Evolutionary conservation across 2,888 invertebrate genomes (phyloP), one percentile per base, ranked within the genome.

Genomic region (Leptinotarsa juncta): DNA sequence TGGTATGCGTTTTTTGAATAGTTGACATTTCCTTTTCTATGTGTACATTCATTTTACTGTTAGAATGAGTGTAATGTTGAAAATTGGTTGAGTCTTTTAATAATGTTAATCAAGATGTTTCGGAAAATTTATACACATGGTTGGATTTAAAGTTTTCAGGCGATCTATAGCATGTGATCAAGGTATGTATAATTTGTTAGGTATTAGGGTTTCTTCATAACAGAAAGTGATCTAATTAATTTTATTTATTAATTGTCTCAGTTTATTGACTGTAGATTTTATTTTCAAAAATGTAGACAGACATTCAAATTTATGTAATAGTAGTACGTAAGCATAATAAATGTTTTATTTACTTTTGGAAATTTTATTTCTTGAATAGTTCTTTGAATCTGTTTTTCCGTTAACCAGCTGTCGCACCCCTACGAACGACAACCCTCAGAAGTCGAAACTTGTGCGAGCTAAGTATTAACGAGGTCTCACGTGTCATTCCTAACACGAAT

Each of bases 261-360:
- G 42, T 70, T 74, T 74, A 62, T 71, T 67, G 26, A 70, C 70
- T 72, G 16, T 26, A 62, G 60, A 60, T 26, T 50, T 20, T 74
- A 53, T 65, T 73, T 66, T 50, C 26, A 62, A 70, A 32, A 74
- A 51, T 51, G 53, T 67, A 70, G 32, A 26, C 62, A 32, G 48
- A 50, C 53, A 67, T 71, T 18, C 51, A 20, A 60, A 68, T 55
- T 65, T 66, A 67, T 71, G 71, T 71, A 71, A 55, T 57, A 20
- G 51, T 68, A 71, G 65, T 50, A 65, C 55, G 12, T 70, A 70
- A 70, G 65, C n/a, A 14, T 53, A 71, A 66, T 66, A 71, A 71
- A 71, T 51, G 62, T 57, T 67, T 71, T 71, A 74, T 71, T 74
- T 74, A 71, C 71, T 74, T 53, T n/a, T 32, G 50, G 16, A 10